phyloP scores from a whole-genome alignment of 1,140 invertebrate genomes.

The Mizuhopecten yessoensis region DNA sequence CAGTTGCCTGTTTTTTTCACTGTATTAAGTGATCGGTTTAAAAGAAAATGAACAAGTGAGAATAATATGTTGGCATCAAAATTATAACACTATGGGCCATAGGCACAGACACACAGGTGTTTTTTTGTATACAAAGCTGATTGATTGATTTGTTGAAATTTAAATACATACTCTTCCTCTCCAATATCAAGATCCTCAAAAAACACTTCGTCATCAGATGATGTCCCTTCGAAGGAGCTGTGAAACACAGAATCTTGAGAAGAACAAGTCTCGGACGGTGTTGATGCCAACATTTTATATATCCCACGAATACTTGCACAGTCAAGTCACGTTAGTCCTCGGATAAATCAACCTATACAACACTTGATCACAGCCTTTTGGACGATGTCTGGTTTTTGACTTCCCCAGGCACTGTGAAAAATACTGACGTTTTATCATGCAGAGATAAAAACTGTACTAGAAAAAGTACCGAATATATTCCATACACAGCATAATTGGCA shows the following conservation, averaged over 20 bases:
- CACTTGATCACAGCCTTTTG: background rate
- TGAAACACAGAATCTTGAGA: slow-evolving; percentile 26
- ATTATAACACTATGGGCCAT: too few species aligned
- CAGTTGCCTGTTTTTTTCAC: too few species aligned
- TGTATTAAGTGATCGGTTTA: too few species aligned
- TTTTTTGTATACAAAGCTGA: too few species aligned
- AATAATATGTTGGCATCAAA: too few species aligned
- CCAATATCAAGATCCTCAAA: slow-evolving; percentile 3
- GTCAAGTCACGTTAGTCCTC: background rate
- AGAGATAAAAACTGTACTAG: background rate
- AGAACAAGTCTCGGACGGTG: background rate
- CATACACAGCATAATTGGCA: background rate
- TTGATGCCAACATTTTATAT: background rate
- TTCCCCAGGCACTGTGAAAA: background rate
- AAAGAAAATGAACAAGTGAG: too few species aligned
- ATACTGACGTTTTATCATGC: background rate
- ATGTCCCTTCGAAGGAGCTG: background rate
- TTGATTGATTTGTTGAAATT: too few species aligned
- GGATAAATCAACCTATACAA: background rate
- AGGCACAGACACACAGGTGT: too few species aligned
- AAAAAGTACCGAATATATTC: background rate
- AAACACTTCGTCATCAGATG: slow-evolving; percentile 20
- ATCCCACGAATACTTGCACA: background rate
- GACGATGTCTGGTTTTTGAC: background rate
- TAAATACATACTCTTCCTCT: slow-evolving; percentile 22